Percentiles rank a stretch among this genome's conserved stretches.
phyloP scores from a whole-genome alignment of 2,797 vertebrate species.

The Vireo griseus region DNA sequence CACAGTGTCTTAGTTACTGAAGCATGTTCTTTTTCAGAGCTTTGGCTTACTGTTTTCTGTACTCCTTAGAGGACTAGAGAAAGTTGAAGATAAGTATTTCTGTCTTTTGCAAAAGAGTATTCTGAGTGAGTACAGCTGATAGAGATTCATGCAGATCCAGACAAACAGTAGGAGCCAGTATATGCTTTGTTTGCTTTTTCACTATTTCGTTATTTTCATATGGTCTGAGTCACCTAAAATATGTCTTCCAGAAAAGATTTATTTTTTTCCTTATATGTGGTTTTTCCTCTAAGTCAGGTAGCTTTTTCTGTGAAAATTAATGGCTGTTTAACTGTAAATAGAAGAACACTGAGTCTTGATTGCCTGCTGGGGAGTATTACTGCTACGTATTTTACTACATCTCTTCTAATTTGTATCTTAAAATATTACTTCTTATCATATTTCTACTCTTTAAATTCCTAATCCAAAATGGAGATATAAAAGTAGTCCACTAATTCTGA shows the following conservation, averaged over 20 bases:
- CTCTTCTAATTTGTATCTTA: neutral
- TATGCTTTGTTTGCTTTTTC: neutral
- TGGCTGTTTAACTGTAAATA: neutral
- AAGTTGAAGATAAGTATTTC: neutral
- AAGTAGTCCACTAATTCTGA: neutral
- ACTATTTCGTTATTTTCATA: neutral
- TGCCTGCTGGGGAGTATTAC: neutral
- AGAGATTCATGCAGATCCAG: neutral
- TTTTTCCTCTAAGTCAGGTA: neutral
- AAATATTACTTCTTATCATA: neutral
- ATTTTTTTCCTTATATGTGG: fast-evolving
- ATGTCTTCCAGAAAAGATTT: neutral
- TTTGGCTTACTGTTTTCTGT: neutral
- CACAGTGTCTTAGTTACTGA: neutral
- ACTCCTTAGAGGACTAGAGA: neutral
- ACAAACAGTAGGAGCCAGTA: neutral
- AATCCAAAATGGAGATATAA: neutral
- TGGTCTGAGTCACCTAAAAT: neutral
- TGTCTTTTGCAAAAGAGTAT: neutral
- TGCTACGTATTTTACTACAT: neutral
- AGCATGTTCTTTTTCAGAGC: neutral
- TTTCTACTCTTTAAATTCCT: neutral
- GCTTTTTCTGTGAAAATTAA: neutral
- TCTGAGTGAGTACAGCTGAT: neutral
- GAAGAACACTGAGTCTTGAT: neutral